These are phyloP conservation scores for Drosophila sechellia DNA, from an alignment of 1,140 invertebrate species.

Conservation along the genomic window DNA sequence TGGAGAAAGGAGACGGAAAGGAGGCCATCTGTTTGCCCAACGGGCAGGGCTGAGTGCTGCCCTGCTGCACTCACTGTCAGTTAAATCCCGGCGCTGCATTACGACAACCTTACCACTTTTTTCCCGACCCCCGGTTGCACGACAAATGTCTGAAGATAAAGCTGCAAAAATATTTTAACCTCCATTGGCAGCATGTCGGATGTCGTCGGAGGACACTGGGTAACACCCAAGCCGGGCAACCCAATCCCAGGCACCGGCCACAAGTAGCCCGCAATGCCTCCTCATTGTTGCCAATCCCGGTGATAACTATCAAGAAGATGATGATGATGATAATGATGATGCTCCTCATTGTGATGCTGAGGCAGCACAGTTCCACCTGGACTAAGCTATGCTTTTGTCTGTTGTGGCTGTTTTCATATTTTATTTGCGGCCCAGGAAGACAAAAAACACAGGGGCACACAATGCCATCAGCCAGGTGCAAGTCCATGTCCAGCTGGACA, in stretches of 20 bases:
- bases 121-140: constrained; percentile 6
- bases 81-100: constrained; percentile 78
- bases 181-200: constrained; percentile 79
- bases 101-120: constrained; percentile 39
- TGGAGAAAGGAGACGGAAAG: constrained; percentile 15
- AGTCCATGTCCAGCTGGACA: constrained; percentile 1
- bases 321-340: not conserved
- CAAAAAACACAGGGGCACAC: constrained; percentile 8
- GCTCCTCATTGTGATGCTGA: not conserved
- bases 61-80: constrained; percentile 75
- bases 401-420: constrained; percentile 63
- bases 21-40: constrained; percentile 71
- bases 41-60: constrained; percentile 29
- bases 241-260: not conserved
- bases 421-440: constrained; percentile 63
- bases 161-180: constrained; percentile 83
- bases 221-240: not conserved
- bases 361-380: constrained; percentile 47
- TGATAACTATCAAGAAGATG: not conserved
- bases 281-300: constrained; percentile 31
- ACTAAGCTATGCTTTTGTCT: constrained; percentile 72
- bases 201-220: constrained; percentile 26
- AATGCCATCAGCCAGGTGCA: not conserved
- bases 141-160: constrained; percentile 79
- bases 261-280: constrained; percentile 24